Percentiles rank a stretch among this genome's conserved stretches.
Conservation (phyloP, 2,888 invertebrate genomes). For the Athalia cordata region DNA sequence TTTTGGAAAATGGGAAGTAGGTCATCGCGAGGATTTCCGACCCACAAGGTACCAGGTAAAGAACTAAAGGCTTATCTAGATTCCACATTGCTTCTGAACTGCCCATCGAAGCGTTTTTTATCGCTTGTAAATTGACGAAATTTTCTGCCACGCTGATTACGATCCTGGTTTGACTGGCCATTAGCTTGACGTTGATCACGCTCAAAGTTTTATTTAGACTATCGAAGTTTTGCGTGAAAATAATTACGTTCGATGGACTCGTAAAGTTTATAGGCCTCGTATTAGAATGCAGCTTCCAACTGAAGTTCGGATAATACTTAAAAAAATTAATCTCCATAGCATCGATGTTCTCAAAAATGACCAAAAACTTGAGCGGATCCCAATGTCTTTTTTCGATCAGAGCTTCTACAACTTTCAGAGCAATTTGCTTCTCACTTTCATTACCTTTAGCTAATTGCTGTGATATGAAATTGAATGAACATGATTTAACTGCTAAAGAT, state of each 20-base stretch:
- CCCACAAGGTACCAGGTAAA: constrained; percentile 27
- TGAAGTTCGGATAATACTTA: background rate
- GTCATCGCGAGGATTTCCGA: constrained; percentile 16
- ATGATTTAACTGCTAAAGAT: background rate
- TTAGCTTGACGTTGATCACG: background rate
- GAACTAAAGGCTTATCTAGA: constrained; percentile 10
- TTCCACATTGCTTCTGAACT: constrained; percentile 13
- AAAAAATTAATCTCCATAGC: background rate
- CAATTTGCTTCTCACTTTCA: background rate
- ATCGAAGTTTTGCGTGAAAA: background rate
- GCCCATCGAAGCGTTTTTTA: constrained; percentile 6
- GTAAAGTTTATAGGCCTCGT: background rate
- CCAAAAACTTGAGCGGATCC: background rate
- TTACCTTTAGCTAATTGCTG: background rate
- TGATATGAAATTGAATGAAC: background rate
- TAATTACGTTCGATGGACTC: background rate
- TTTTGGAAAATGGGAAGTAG: constrained; percentile 8
- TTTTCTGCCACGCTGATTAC: background rate
- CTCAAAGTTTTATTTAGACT: constrained; percentile 12
- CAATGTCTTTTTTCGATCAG: background rate
- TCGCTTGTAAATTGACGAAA: constrained; percentile 3
- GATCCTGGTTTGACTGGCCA: background rate
- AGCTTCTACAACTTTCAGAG: background rate
- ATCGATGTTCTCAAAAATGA: constrained; percentile 2
- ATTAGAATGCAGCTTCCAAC: constrained; percentile 12